Evolutionary conservation across 92 coral and sea anemone genomes (phyloP).

Genomic region (Porites evermanni): DNA sequence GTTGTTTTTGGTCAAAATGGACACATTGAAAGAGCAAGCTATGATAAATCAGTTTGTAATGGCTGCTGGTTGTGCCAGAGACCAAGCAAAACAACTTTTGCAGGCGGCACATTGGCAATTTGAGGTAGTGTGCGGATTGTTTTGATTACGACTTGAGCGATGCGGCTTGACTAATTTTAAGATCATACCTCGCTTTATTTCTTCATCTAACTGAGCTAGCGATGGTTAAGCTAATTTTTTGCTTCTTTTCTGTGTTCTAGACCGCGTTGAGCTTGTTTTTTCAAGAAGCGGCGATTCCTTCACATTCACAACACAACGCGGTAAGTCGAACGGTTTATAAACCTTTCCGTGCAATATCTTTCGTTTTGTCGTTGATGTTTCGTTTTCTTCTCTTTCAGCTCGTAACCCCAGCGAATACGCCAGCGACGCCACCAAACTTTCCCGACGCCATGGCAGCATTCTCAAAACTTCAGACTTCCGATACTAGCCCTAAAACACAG

Average conservation of each 20-base stretch:
- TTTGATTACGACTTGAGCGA: conserved; percentile 65
- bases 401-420: conserved; percentile 99
- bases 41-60: conserved; percentile 98
- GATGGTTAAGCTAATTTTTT: not conserved
- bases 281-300: conserved; percentile 99
- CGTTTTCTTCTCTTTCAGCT: conserved; percentile 73
- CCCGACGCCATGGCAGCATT: conserved; percentile 96
- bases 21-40: conserved; percentile 94
- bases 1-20: conserved; percentile 73
- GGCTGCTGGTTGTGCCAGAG: conserved; percentile 99
- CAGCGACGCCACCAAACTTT: conserved; percentile 99
- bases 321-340: conserved; percentile 69
- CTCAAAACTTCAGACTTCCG: conserved; percentile 94
- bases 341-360: conserved; percentile 29
- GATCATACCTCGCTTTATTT: conserved; percentile 18
- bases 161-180: conserved; percentile 36
- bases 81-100: conserved; percentile 95
- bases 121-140: conserved; percentile 85
- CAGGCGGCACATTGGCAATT: conserved; percentile 99
- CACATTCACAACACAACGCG: conserved; percentile 93
- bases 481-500: conserved; percentile 76
- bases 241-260: conserved; percentile 57
- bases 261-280: conserved; percentile 98
- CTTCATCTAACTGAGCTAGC: not conserved
- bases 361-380: conserved; percentile 59